phyloP scores from a whole-genome alignment of 2,888 invertebrate genomes.

The Drosophila neotestacea region DNA sequence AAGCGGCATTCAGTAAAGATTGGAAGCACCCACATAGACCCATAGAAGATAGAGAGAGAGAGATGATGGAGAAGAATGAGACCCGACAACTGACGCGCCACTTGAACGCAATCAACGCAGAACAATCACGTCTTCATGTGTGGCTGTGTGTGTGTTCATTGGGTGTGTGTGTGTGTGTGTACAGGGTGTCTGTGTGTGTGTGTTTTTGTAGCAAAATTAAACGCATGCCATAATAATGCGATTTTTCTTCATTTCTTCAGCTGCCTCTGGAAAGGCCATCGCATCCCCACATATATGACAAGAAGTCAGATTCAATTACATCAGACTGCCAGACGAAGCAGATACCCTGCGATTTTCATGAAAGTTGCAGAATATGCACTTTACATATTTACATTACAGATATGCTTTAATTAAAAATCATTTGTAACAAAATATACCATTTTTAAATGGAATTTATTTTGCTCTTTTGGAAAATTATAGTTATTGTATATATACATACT shows the following conservation, averaged over 20 bases:
- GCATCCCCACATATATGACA: conserved; percentile 15
- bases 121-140: conserved; percentile 50
- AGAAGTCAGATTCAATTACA: conserved; percentile 14
- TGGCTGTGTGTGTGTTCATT: conserved; percentile 1
- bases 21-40: conserved; percentile 27
- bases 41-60: background rate
- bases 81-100: conserved; percentile 37
- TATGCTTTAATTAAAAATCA: background rate
- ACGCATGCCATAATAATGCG: conserved; percentile 79
- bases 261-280: conserved; percentile 17
- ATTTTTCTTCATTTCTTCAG: conserved; percentile 65
- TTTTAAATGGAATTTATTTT: no score
- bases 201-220: conserved; percentile 66
- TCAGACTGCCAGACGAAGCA: background rate
- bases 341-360: conserved; percentile 14
- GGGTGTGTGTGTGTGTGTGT: conserved; percentile 6
- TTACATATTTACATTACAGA: background rate
- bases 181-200: conserved; percentile 14
- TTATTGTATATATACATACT: background rate
- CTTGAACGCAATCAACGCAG: conserved; percentile 65
- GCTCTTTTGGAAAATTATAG: no score
- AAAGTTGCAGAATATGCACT: background rate
- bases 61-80: background rate
- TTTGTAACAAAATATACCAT: background rate
- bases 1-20: conserved; percentile 52